Base-by-base conservation (phyloP, 2,888 invertebrate species). In the Cephus runcator region DNA sequence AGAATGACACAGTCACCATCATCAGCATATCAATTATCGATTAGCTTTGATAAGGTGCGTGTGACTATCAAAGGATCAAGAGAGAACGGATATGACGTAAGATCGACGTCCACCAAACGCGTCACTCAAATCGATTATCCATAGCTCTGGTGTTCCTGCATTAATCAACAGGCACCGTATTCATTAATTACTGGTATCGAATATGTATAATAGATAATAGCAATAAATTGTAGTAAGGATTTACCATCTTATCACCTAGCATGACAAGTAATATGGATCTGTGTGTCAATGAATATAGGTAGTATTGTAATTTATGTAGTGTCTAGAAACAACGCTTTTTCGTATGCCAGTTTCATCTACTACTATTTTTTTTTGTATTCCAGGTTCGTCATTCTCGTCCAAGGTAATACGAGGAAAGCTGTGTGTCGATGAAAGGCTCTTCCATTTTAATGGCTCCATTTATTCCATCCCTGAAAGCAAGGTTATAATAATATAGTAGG, bases 391-490 rank as follows among this genome's bases (percentile, higher is more conserved):
- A 81, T 81, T 82, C 75, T 85, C 82, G 82, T 85, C 81, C 85
- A 73, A 82, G 79, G 80, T 84, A 82, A 81, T 79, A 79, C 81
- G 81, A 82, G 77, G 80, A 80, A 82, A 84, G 81, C 77, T 81
- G 80, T 23, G 15, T 77, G 76, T 80, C 80, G 81, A 76, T 76
- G 77, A 81, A 69, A 81, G 79, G 69, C 68, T 76, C 83, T 80
- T 83, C 80, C 36, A 73, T 82, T 83, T 83, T 87, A 91, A 80
- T 91, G 90, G 79, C 92, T 92, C 93, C 93, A 93, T 88, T 93
- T 93, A 86, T 91, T 92, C 93, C 93, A 93, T 83, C 93, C 93
- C 93, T 93, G 88, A 78, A 91, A 90, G 81, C 84, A 80, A 87
- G 88, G 11, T 23, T 56, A 15, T 2, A 6, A 56, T 23, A 23